These are phyloP conservation scores for Zelostemma sp. DNA, from an alignment of 1,140 invertebrate species.

Conservation along the genomic window DNA sequence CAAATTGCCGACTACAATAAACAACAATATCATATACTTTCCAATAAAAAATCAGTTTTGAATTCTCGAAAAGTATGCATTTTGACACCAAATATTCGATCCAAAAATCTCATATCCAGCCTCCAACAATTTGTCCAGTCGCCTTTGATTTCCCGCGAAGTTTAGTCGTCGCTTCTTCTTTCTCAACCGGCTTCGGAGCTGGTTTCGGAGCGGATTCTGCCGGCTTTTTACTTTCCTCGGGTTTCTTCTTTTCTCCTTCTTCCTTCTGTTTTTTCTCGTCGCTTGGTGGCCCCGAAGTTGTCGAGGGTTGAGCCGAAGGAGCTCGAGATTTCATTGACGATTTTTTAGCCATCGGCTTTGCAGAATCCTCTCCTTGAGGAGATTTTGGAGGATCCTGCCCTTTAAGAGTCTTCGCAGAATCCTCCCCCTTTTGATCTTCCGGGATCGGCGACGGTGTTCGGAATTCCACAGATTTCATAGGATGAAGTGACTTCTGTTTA, in stretches of 20 bases:
- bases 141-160: conserved; percentile 76
- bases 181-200: conserved; percentile 14
- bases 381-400: no score
- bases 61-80: no score
- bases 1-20: no score
- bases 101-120: conserved; percentile 71
- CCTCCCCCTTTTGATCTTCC: conserved; percentile 50
- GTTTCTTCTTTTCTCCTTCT: conserved; percentile 29
- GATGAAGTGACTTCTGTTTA: conserved; percentile 35
- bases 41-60: no score
- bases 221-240: conserved; percentile 8
- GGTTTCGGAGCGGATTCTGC: conserved; percentile 7
- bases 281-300: background rate
- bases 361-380: conserved; percentile 22
- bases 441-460: conserved; percentile 61
- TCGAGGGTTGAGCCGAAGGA: conserved; percentile 4
- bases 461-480: conserved; percentile 38
- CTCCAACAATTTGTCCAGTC: conserved; percentile 76
- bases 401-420: background rate
- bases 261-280: conserved; percentile 24
- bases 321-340: conserved; percentile 17
- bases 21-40: no score
- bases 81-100: no score
- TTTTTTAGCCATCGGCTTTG: conserved; percentile 12
- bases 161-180: conserved; percentile 61